Percentiles rank a stretch among this genome's conserved stretches.
Evolutionary conservation across 1,140 invertebrate species (phyloP).

Genomic region (Anthonomus grandis): DNA sequence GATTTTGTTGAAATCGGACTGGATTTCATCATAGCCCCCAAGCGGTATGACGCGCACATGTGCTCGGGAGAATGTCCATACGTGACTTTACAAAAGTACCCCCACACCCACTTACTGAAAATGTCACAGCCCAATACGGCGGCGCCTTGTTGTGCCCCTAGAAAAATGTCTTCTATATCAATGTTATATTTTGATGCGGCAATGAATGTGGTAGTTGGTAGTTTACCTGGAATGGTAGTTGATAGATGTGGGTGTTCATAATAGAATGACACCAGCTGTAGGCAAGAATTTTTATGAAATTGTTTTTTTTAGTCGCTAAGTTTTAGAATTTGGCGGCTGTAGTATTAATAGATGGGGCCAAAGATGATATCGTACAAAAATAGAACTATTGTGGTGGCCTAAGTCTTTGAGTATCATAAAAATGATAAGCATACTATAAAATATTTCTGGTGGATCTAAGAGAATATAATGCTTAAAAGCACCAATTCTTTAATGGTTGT

Average conservation of each 20-base stretch:
- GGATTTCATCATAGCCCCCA: constrained; percentile 98
- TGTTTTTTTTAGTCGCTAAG: not conserved
- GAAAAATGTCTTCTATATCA: constrained; percentile 83
- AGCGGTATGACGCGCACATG: constrained; percentile 93
- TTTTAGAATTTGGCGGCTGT: not conserved
- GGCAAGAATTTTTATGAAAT: constrained; percentile 3
- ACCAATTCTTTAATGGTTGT: too few relatives aligned
- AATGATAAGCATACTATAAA: too few relatives aligned
- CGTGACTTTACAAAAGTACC: constrained; percentile 83
- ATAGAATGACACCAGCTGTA: constrained; percentile 11
- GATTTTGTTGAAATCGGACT: constrained; percentile 96
- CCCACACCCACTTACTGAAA: constrained; percentile 91
- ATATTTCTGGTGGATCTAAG: too few relatives aligned
- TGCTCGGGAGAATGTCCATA: constrained; percentile 94
- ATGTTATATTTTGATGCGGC: constrained; percentile 92
- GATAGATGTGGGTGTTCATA: constrained; percentile 90
- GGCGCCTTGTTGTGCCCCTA: constrained; percentile 85
- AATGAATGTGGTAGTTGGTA: constrained; percentile 82
- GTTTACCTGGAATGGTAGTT: constrained; percentile 89
- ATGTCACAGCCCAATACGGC: constrained; percentile 65
- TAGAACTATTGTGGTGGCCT: too few relatives aligned
- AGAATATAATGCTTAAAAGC: too few relatives aligned
- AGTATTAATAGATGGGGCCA: not conserved
- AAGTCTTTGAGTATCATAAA: too few relatives aligned
- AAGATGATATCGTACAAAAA: not conserved